Evolutionary conservation across 30 jellyfish, hydroid and myxozoan species (phyloP), one percentile per base, ranked within the genome.

Genomic region (Pseudorhiza aurosa): DNA sequence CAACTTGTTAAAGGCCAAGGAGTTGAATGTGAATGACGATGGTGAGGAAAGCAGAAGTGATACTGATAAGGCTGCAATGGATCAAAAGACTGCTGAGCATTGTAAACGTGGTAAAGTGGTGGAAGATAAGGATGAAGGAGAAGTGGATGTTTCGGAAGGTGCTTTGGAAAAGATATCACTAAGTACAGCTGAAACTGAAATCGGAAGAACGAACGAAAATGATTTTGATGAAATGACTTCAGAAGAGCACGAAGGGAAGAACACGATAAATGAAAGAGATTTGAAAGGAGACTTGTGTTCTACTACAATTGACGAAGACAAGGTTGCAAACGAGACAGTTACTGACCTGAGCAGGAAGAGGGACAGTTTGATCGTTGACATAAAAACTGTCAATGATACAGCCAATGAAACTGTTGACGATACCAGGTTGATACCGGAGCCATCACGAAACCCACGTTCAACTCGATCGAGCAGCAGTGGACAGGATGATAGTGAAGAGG

Each of bases 401-500:
- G 42, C 9, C 72, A 57, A 39, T 26, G n/a, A n/a, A n/a, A 26
- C 71, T n/a, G 65, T 35, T 21, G 71, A 40, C 51, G 83, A 8
- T 25, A 70, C n/a, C n/a, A 49, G n/a, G 6, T 49, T 17, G n/a
- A n/a, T n/a, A 64, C 6, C 15, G 59, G 35, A 64, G 35, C n/a
- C 15, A 0, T 9, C 35, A 12, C 37, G 12, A 1, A 43, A 43
- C 14, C 56, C 10, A 43, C 17, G 56, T 17, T 17, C 14, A 43
- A 43, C 10, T 10, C 56, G 56, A 51, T 15, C 30, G 21, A 51
- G 65, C 10, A 17, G n/a, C n/a, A n/a, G n/a, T n/a, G n/a, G n/a
- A n/a, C n/a, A 19, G 12, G 49, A 42, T 4, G 82, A 43, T 2
- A 25, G 33, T 31, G 82, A 25, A 8, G 82, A 28, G 3, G 82